Evolutionary conservation across 1,140 invertebrate species (phyloP).

Genomic region (Aphis gossypii): DNA sequence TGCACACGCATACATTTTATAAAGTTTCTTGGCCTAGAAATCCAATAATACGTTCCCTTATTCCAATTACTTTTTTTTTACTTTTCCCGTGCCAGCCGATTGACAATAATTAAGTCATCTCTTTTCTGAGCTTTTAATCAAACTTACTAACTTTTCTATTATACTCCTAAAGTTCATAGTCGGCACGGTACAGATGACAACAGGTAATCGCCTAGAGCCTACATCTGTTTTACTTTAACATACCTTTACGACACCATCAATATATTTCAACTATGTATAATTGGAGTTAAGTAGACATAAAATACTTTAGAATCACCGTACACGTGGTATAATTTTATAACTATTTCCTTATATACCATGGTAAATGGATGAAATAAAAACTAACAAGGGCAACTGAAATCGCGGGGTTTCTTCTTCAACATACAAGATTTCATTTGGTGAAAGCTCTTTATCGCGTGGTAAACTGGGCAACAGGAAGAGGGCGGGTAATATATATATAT

Average conservation of each 20-base stretch:
- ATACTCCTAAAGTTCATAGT: not conserved
- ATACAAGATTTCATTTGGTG: constrained; percentile 40
- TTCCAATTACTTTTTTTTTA: constrained; percentile 2
- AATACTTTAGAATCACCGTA: not conserved
- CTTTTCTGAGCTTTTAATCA: not conserved
- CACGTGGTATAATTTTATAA: not conserved
- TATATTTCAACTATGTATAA: constrained; percentile 9
- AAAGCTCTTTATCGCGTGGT: constrained; percentile 40
- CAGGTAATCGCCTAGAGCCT: not conserved
- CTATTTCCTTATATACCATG: not conserved
- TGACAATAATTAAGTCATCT: constrained; percentile 32
- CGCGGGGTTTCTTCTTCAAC: not conserved
- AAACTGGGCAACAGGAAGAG: not conserved
- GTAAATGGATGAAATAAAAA: constrained; percentile 32
- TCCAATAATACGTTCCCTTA: not conserved
- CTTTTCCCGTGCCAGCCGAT: not conserved
- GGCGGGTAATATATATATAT: not conserved
- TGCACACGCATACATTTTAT: constrained; percentile 13
- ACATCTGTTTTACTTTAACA: not conserved
- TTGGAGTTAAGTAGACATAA: not conserved
- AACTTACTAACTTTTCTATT: not conserved
- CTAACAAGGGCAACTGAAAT: not conserved
- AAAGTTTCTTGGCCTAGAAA: constrained; percentile 34
- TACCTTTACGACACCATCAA: not conserved
- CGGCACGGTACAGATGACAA: not conserved